phyloP scores from a whole-genome alignment of 2,113 vertebrate genomes.

The Miniopterus natalensis region DNA sequence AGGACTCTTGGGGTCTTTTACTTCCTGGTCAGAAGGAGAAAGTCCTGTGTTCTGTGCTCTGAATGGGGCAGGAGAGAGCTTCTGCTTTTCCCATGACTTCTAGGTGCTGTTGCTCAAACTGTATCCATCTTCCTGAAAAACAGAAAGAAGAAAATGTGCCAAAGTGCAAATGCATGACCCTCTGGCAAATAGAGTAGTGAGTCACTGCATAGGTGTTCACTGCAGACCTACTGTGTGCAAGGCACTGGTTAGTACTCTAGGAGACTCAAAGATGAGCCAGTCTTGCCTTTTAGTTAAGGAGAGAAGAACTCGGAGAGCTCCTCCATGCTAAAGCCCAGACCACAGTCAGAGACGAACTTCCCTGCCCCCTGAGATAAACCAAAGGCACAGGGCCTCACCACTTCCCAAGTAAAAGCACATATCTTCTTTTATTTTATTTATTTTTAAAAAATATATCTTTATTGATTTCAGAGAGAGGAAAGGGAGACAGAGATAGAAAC shows the following conservation, averaged over 20 bases:
- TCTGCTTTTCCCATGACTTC: background rate
- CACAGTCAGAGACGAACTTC: background rate
- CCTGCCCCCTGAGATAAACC: background rate
- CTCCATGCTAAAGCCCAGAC: background rate
- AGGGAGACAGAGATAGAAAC: too few relatives aligned
- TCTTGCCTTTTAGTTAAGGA: background rate
- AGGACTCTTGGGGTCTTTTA: background rate
- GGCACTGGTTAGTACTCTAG: background rate
- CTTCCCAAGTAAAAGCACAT: background rate
- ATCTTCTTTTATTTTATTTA: background rate
- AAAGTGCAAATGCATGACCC: rapidly evolving
- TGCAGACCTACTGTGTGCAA: background rate
- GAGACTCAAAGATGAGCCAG: background rate
- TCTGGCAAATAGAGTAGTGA: background rate
- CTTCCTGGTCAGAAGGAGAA: background rate
- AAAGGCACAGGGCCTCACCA: background rate
- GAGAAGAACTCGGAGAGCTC: background rate
- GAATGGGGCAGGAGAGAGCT: background rate
- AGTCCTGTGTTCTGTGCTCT: background rate
- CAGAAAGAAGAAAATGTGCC: background rate
- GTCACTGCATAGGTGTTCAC: too few relatives aligned
- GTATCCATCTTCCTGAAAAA: background rate
- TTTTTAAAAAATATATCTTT: too few relatives aligned
- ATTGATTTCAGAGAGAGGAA: too few relatives aligned
- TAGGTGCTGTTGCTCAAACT: background rate